These are phyloP conservation scores for Alces alces DNA, from an alignment of 2,113 vertebrate genomes.

Conservation along the genomic window DNA sequence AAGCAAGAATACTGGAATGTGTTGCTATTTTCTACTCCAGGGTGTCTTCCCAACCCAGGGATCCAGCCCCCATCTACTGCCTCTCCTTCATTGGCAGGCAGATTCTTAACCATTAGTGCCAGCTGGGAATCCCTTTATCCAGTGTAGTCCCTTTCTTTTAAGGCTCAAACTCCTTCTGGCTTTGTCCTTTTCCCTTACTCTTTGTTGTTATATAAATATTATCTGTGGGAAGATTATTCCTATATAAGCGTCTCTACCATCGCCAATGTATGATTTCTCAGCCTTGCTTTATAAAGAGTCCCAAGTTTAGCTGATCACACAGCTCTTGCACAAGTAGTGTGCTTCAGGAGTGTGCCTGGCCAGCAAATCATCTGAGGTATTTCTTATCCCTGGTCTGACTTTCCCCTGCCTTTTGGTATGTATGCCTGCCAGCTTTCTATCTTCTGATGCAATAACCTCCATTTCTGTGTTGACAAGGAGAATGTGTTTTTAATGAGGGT, in stretches of 20 bases:
- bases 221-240: background rate
- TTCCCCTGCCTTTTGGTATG: background rate
- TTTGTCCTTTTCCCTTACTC: background rate
- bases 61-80: too few species aligned
- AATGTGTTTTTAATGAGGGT: background rate
- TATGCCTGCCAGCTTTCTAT: background rate
- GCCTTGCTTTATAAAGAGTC: background rate
- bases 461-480: background rate
- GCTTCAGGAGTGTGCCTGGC: background rate
- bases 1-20: too few species aligned
- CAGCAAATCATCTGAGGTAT: background rate
- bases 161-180: background rate
- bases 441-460: background rate
- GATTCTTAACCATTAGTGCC: too few species aligned
- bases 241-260: background rate
- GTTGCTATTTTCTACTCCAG: too few species aligned
- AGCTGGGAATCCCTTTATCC: background rate
- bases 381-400: background rate
- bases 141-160: background rate
- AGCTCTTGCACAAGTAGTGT: background rate
- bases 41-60: too few species aligned
- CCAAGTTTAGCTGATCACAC: background rate
- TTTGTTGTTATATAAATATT: background rate
- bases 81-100: too few species aligned
- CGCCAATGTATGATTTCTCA: background rate